Conservation (phyloP, 2,888 invertebrate genomes). For the Mesorhabditis sp. region DNA sequence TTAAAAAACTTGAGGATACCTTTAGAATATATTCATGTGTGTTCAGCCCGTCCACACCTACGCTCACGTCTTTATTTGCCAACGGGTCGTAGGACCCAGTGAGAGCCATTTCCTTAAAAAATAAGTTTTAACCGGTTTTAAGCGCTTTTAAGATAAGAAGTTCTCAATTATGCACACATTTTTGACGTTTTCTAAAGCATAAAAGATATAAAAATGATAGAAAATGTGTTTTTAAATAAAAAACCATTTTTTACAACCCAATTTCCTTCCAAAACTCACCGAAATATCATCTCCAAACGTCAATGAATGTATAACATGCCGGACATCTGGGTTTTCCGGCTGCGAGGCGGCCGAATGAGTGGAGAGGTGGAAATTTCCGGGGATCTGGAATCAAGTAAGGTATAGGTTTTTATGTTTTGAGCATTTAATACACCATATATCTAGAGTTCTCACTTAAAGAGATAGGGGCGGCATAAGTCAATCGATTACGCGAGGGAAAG, state of each 20-base stretch:
- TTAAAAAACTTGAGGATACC: slow-evolving; percentile 9
- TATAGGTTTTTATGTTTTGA: background rate
- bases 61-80: slow-evolving; percentile 39
- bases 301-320: slow-evolving; percentile 64
- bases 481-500: no score
- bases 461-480: no score
- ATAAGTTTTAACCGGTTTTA: no score
- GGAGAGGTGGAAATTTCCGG: slow-evolving; percentile 67
- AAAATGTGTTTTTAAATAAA: no score
- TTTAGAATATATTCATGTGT: slow-evolving; percentile 67
- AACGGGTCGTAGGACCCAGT: slow-evolving; percentile 65
- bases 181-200: no score
- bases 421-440: background rate
- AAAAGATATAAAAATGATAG: no score
- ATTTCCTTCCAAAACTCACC: slow-evolving; percentile 13
- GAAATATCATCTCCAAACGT: slow-evolving; percentile 58
- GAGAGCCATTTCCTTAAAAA: slow-evolving; percentile 23
- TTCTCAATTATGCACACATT: no score
- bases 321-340: slow-evolving; percentile 64
- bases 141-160: no score
- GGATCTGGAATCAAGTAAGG: slow-evolving; percentile 58
- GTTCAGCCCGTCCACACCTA: slow-evolving; percentile 59
- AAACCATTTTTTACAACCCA: no score
- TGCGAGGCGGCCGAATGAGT: slow-evolving; percentile 64
- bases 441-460: background rate